Evolutionary conservation across 35 echinoderm and acorn worm genomes (phyloP).

Genomic region (Ptychodera flava): DNA sequence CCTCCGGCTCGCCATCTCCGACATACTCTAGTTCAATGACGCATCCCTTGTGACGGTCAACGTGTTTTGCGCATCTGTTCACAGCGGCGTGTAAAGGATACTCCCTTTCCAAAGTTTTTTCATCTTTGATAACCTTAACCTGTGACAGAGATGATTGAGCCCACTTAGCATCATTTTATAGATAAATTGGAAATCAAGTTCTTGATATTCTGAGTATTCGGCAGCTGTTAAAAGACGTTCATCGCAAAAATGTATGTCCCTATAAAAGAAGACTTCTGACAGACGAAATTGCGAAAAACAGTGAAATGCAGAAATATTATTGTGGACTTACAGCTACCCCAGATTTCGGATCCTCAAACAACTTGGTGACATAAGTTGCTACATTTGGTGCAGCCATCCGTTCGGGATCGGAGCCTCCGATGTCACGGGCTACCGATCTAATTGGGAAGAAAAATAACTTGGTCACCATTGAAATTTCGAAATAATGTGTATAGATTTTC

Average conservation of each 20-base stretch:
- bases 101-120: conserved; percentile 11
- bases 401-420: conserved; percentile 94
- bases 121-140: conserved; percentile 21
- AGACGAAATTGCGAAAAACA: no score
- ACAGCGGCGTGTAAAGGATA: conserved; percentile 87
- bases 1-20: conserved; percentile 46
- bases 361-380: conserved; percentile 31
- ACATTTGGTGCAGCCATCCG: conserved; percentile 89
- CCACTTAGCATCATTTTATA: no score
- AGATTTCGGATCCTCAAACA: conserved; percentile 26
- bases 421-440: conserved; percentile 79
- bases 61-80: conserved; percentile 73
- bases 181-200: no score
- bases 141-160: neutral
- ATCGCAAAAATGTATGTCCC: no score
- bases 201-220: no score
- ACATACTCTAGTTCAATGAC: conserved; percentile 73
- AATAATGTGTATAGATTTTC: no score
- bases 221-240: no score
- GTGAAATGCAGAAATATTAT: no score
- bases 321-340: conserved; percentile 46
- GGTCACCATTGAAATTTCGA: no score
- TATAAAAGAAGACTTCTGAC: no score
- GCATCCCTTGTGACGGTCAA: conserved; percentile 79
- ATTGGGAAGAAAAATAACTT: conserved; percentile 3